Percentiles rank a stretch among this genome's conserved stretches.
Evolutionary conservation across 1,140 invertebrate species (phyloP).

Genomic region (Ganaspis sp.): DNA sequence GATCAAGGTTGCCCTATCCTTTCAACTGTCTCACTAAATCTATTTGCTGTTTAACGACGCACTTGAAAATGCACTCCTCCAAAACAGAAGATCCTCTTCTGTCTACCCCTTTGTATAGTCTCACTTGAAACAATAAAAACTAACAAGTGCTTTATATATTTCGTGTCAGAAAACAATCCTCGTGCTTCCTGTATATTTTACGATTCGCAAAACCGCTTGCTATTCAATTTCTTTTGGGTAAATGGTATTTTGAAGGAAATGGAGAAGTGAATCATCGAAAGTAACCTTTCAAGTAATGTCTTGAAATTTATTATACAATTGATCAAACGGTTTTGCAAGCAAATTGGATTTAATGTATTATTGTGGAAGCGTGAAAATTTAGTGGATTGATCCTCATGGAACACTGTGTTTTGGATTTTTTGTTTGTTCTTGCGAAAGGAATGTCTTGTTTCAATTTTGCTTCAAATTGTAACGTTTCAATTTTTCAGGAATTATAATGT

Average conservation of each 20-base stretch:
- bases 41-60: neutral
- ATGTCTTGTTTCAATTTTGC: too few relatives aligned
- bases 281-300: neutral
- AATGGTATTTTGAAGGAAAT: neutral
- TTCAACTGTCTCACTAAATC: neutral
- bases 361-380: too few relatives aligned
- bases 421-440: too few relatives aligned
- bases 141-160: neutral
- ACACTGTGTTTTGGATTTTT: too few relatives aligned
- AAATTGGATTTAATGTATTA: too few relatives aligned
- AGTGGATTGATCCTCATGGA: too few relatives aligned
- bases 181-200: slow-evolving; percentile 1
- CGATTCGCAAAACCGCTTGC: neutral
- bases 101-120: neutral
- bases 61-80: neutral
- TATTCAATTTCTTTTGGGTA: slow-evolving; percentile 1
- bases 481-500: too few relatives aligned
- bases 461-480: too few relatives aligned
- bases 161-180: slow-evolving; percentile 5
- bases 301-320: neutral
- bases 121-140: neutral
- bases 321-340: too few relatives aligned
- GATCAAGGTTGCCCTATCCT: slow-evolving; percentile 5
- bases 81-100: neutral
- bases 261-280: neutral